phyloP scores from a whole-genome alignment of 2,113 vertebrate species.

The Nothocercus nigrocapillus region DNA sequence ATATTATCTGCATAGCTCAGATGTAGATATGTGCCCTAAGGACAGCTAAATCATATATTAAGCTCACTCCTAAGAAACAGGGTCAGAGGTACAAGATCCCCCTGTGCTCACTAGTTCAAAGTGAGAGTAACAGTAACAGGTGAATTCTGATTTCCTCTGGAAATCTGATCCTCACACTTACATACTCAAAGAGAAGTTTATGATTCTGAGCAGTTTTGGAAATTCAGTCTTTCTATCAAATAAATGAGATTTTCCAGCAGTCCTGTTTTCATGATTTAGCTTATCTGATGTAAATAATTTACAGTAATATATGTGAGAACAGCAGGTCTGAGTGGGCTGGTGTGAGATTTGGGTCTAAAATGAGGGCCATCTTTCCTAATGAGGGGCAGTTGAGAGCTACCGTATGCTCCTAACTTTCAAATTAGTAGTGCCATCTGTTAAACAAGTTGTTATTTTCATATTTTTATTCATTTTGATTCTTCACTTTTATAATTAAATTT shows the following conservation, averaged over 20 bases:
- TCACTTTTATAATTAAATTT: neutral
- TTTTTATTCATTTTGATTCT: neutral
- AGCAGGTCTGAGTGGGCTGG: conserved; percentile 75
- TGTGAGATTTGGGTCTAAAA: conserved; percentile 70
- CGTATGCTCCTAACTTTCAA: conserved; percentile 76
- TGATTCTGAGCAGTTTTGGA: neutral
- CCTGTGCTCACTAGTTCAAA: neutral
- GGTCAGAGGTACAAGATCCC: neutral
- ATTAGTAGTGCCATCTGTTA: conserved; percentile 78
- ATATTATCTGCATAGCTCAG: neutral
- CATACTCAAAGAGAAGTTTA: neutral
- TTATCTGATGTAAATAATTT: conserved; percentile 78
- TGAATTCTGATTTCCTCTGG: neutral
- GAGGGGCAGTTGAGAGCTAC: conserved; percentile 75
- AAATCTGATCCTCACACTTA: neutral
- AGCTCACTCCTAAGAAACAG: neutral
- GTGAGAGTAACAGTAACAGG: neutral
- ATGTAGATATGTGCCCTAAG: rapidly evolving
- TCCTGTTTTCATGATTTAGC: conserved; percentile 71
- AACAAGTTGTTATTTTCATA: conserved; percentile 47
- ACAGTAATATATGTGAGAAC: conserved; percentile 75
- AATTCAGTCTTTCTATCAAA: neutral
- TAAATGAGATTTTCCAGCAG: conserved; percentile 36
- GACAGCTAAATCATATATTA: neutral
- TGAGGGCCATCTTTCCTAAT: conserved; percentile 73